A percentile compares a stretch with the other conserved stretches of the same genome.
phyloP scores from a whole-genome alignment of 92 coral and sea anemone genomes.

The Desmophyllum pertusum region DNA sequence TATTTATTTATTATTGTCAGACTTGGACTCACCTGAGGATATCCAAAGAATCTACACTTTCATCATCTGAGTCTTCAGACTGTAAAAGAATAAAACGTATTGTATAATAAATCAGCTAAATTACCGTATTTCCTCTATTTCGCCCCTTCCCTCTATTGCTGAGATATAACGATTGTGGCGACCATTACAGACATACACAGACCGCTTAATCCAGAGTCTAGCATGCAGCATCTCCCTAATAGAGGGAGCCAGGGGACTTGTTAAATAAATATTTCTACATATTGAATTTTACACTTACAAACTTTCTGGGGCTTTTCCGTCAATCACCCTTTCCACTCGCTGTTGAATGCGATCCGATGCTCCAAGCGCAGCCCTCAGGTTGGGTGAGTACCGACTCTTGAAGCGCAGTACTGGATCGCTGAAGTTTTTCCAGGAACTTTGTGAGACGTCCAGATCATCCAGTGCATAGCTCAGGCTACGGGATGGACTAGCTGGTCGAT shows the following conservation, averaged over 20 bases:
- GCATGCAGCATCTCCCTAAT: no score
- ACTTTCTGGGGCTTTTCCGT: slow-evolving; percentile 52
- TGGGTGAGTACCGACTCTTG: slow-evolving; percentile 92
- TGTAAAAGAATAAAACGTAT: slow-evolving; percentile 34
- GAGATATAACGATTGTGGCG: no score
- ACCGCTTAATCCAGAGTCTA: no score
- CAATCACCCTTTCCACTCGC: slow-evolving; percentile 88
- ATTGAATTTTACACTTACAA: slow-evolving; percentile 18
- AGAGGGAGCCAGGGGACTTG: no score
- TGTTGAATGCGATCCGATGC: slow-evolving; percentile 97
- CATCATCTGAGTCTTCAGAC: slow-evolving; percentile 89
- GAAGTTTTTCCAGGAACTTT: slow-evolving; percentile 71
- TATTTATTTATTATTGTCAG: no score
- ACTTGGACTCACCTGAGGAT: slow-evolving; percentile 63
- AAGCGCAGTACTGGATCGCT: slow-evolving; percentile 88
- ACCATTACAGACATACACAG: no score
- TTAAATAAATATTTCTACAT: no score
- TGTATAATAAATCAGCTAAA: neutral
- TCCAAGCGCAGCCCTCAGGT: slow-evolving; percentile 89
- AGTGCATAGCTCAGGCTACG: slow-evolving; percentile 90
- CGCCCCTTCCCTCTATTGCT: no score
- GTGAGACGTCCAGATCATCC: slow-evolving; percentile 84
- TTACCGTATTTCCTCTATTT: no score
- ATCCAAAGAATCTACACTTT: slow-evolving; percentile 93
- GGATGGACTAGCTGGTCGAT: slow-evolving; percentile 90